phyloP scores from a whole-genome alignment of 2,888 invertebrate genomes.

The Anodontia alba region DNA sequence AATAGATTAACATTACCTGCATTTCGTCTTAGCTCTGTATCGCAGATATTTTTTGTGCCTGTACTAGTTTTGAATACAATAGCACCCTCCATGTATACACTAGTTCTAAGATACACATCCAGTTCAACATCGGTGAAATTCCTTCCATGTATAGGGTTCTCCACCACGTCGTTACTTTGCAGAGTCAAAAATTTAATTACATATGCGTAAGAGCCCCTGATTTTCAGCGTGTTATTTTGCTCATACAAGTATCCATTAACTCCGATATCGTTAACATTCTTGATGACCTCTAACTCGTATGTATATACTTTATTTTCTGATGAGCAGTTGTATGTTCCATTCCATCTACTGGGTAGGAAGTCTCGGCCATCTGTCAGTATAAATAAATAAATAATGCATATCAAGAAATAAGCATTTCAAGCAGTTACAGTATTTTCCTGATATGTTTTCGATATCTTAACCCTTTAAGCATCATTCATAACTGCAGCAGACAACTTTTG shows the following conservation, averaged over 20 bases:
- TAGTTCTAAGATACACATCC: constrained; percentile 25
- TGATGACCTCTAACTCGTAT: neutral
- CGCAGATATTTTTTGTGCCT: neutral
- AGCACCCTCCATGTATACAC: constrained; percentile 32
- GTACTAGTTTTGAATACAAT: constrained; percentile 31
- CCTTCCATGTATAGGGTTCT: constrained; percentile 10
- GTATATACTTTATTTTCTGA: neutral
- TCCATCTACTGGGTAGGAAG: constrained; percentile 30
- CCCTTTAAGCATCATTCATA: too few species aligned
- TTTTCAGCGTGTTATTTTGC: constrained; percentile 1
- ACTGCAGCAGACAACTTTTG: too few species aligned
- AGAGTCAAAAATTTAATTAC: constrained; percentile 24
- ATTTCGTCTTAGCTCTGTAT: constrained; percentile 26
- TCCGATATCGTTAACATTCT: neutral
- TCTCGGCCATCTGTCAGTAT: constrained; percentile 36
- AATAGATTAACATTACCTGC: neutral
- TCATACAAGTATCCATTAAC: neutral
- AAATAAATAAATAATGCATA: too few species aligned
- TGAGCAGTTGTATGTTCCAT: constrained; percentile 31
- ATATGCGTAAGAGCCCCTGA: constrained; percentile 38
- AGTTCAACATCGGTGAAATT: constrained; percentile 44
- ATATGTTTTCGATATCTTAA: too few species aligned
- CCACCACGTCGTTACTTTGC: constrained; percentile 18
- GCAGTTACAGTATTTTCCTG: too few species aligned
- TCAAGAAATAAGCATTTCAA: too few species aligned